Base-by-base conservation (phyloP, 2,888 invertebrate genomes). In the Polydrusus tereticollis region DNA sequence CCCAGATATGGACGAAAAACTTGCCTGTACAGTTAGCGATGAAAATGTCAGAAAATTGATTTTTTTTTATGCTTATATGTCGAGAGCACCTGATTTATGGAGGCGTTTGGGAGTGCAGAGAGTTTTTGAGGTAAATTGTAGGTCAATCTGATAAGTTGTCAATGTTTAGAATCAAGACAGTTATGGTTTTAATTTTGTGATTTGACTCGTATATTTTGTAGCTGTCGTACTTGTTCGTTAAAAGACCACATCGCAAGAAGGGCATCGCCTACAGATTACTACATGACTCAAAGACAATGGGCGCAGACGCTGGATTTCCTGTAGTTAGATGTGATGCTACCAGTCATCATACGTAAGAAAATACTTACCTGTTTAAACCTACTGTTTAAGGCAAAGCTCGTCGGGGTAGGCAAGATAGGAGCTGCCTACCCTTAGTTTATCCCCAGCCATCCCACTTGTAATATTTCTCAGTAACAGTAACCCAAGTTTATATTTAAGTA, bases 31-130 rank as follows among this genome's bases (percentile, higher is more conserved):
- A 72, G 85, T 88, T 0, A 50, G 76, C 0, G 83, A 85, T 8
- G 79, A 70, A 1, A 85, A 88, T 0, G 87, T 88, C 66, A 82
- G 84, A 29, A 78, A 87, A 65, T 80, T 88, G 20, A 86, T 88
- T 81, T 87, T 87, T 77, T 89, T 90, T 81, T 82, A 80, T 38
- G 88, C 89, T 0, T 87, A 89, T 74, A 83, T 88, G 64, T 82
- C 87, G 69, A 83, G 85, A 74, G 84, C 82, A 2, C 86, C 89
- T 0, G 82, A 87, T 57, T 75, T 89, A 2, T 89, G 87, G 80
- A 77, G 83, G 20, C 87, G 86, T 74, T 88, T 82, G 60, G 76
- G 78, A 6, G 84, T 85, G 0, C 80, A 84, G 7, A 88, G 86
- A 77, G 83, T 89, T 62, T 89, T 88, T 80, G 87, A 89, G 76